Percentiles rank a stretch among this genome's conserved stretches.
These are phyloP conservation scores for Aphodius granarius DNA, from an alignment of 2,888 invertebrate genomes.

Conservation along the genomic window DNA sequence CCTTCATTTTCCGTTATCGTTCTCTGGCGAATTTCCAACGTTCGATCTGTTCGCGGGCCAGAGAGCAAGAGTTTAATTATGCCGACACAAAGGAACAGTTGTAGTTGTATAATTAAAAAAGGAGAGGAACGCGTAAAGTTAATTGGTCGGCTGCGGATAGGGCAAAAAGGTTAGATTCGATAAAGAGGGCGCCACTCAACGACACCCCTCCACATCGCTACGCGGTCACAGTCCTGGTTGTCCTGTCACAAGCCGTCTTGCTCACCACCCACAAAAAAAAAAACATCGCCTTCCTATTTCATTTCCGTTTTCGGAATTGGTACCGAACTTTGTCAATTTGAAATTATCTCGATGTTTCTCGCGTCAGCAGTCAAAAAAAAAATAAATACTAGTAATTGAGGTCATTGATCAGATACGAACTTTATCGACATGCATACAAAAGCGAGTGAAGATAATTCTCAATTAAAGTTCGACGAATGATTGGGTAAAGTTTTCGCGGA, in stretches of 20 bases:
- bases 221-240: background rate
- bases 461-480: conserved; percentile 8
- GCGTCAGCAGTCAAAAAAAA: no score
- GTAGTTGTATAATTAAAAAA: conserved; percentile 33
- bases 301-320: background rate
- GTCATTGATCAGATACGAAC: conserved; percentile 1
- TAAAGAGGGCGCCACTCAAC: background rate
- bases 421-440: background rate
- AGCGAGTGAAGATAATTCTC: background rate
- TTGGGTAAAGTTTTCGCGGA: background rate
- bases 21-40: no score
- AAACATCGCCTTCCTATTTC: background rate
- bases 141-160: conserved; percentile 18
- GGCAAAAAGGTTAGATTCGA: background rate
- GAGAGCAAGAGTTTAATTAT: conserved; percentile 35
- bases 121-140: conserved; percentile 23
- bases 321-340: background rate
- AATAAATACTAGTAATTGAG: no score
- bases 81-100: conserved; percentile 29
- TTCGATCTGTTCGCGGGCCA: conserved; percentile 34
- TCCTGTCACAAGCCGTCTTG: background rate
- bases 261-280: background rate
- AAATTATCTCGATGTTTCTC: background rate
- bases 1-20: no score
- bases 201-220: no score